phyloP scores from a whole-genome alignment of 1,140 invertebrate genomes.

The Trichonephila inaurata region DNA sequence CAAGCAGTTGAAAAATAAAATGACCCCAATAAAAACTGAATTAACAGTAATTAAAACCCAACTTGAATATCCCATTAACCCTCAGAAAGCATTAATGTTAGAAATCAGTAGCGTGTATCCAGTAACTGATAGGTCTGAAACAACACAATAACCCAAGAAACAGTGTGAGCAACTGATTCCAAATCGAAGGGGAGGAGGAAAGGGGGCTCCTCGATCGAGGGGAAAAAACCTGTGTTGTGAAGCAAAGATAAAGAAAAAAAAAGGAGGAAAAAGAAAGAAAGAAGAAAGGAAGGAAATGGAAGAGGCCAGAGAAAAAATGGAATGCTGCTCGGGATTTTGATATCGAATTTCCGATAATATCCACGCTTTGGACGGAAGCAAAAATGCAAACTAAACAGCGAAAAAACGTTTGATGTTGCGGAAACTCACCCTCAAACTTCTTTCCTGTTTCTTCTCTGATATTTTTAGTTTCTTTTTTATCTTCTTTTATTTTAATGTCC shows the following conservation, averaged over 20 bases:
- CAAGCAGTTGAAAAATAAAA: background rate
- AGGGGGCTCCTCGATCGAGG: background rate
- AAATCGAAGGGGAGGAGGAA: background rate
- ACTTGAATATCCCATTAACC: background rate
- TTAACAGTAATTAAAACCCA: background rate
- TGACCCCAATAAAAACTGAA: background rate
- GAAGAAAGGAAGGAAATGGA: conserved; percentile 32
- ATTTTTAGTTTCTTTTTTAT: conserved; percentile 41
- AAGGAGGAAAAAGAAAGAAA: conserved; percentile 5
- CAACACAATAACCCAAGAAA: background rate
- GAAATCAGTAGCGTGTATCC: conserved; percentile 15
- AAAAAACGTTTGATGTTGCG: conserved; percentile 66
- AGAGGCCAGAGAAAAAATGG: conserved; percentile 22
- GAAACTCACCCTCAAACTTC: conserved; percentile 66
- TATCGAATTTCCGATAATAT: conserved; percentile 75
- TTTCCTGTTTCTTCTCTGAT: conserved; percentile 48
- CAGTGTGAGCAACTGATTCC: conserved; percentile 36
- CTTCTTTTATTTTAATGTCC: conserved; percentile 51
- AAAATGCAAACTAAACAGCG: conserved; percentile 73
- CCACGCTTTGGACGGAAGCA: conserved; percentile 51
- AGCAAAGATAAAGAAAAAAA: conserved; percentile 57
- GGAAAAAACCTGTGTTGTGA: conserved; percentile 11
- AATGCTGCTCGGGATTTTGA: conserved; percentile 65
- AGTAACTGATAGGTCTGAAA: background rate
- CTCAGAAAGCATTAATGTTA: background rate